Percentiles rank a stretch among this genome's conserved stretches.
Conservation (phyloP, 2,888 invertebrate species). For the Antitype chi region DNA sequence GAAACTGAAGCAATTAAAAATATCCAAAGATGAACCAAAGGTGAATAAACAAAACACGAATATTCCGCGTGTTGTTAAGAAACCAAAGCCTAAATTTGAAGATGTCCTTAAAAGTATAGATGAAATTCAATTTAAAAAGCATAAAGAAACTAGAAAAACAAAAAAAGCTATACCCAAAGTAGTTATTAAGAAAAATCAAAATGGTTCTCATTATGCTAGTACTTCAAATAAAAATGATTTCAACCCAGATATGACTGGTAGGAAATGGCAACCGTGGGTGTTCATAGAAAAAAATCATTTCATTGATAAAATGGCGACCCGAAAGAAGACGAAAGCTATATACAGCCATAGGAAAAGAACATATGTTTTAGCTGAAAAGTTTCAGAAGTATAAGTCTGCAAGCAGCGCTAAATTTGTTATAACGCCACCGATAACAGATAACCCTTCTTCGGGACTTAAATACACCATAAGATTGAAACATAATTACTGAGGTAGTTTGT, state of each 20-base stretch:
- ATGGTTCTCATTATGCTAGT: conserved; percentile 88
- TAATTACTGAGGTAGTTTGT: conserved; percentile 76
- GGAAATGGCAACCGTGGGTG: conserved; percentile 90
- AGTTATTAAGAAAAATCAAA: conserved; percentile 87
- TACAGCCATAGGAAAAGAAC: conserved; percentile 83
- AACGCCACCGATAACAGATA: conserved; percentile 80
- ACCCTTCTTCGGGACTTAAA: conserved; percentile 80
- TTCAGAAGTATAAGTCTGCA: conserved; percentile 85
- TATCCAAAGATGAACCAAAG: conserved; percentile 82
- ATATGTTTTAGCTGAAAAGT: conserved; percentile 84
- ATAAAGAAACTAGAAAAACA: conserved; percentile 82
- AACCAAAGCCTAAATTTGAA: conserved; percentile 88
- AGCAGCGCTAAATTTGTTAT: conserved; percentile 84
- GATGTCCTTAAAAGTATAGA: conserved; percentile 89
- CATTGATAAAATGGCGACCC: conserved; percentile 87
- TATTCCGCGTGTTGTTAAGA: conserved; percentile 77
- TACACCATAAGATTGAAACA: conserved; percentile 87
- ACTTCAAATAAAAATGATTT: conserved; percentile 76
- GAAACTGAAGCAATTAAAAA: conserved; percentile 85
- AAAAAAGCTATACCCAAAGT: conserved; percentile 87
- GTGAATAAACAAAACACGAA: conserved; percentile 70
- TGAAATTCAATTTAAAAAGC: conserved; percentile 85
- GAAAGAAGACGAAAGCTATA: conserved; percentile 83
- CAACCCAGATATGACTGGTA: conserved; percentile 87
- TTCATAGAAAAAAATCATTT: conserved; percentile 86